Base-by-base conservation (phyloP, 92 coral and sea anemone species). In the Pocillopora grandis region DNA sequence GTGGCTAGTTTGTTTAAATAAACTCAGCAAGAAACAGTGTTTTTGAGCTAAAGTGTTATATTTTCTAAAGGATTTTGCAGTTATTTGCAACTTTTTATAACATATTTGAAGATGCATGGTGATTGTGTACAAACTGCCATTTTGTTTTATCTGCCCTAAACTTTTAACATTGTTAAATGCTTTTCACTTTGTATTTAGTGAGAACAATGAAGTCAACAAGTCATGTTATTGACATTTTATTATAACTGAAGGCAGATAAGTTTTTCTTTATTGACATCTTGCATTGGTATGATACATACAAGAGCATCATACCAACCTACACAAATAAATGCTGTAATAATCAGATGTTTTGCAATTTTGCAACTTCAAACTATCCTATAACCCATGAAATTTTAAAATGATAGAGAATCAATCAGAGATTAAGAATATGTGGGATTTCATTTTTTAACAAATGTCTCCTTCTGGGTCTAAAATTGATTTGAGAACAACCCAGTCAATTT, bases 261-360 rank as follows among this genome's bases (percentile, higher is more conserved):
- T 74, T 62, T 69, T 69, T 18, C 74, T 74, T 55, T 77, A 13
- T 62, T 61, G 69, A 77, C 80, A 77, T 77, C 80, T 77, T 77
- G 69, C 57, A 33, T 60, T 60, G 69, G 70, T 77, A 77, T 77
- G 31, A 42, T 42, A 42, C 60, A 61, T 61, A 77, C 81, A 77
- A 77, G 70, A 77, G 70, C 70, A 60, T 77, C 69, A 77, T 63
- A 77, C 71, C 31, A 61, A 77, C 81, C 81, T 77, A 19, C 70
- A 76, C 35, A 69, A 77, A 77, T 61, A 36, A 77, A 77, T 63
- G 18, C 62, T 60, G 81, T 77, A 17, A 63, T 62, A 18, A 77
- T 60, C 81, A 77, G 57, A 57, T 57, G 27, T n/a, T 4, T 65
- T 65, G 69, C 69, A 65, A 65, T 65, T 65, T n/a, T 65, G 13